Base-by-base conservation (phyloP, 1,140 invertebrate species). In the Drosophila nebulosa region DNA sequence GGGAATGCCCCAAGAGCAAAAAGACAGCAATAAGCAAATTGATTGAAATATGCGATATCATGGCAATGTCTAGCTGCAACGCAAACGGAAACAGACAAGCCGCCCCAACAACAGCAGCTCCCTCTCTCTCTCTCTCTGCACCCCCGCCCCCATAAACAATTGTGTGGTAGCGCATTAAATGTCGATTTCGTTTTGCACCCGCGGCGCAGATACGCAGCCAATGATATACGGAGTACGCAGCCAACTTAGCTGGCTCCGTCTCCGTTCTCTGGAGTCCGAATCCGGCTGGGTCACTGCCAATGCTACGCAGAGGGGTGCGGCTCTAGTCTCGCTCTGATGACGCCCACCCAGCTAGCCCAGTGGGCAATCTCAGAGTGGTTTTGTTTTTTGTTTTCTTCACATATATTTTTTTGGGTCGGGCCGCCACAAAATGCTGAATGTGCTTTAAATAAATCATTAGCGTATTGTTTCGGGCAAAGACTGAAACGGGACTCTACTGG, bases 41-140 rank as follows among this genome's bases (percentile, higher is more conserved):
- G 83, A 88, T 88, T 88, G 83, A 88, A 86, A 88, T 88, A 81
- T 88, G 83, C 83, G 83, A 88, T 88, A 88, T 88, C 83, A 88
- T 83, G 79, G 74, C 39, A 46, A 46, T 46, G 39, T 71, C 22
- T 50, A 75, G 62, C 78, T 75, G 68, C 74, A 76, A 63, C 79
- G 56, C 65, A 77, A 89, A 77, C 83, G 84, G 81, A 86, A 88
- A 83, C 76, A 72, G 56, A 24, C 59, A 18, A 42, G 64, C 64
- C 60, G 64, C 55, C 61, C 56, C n/a, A 50, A 58, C n/a, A 58
- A 35, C 14, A 32, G 9, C 51, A 4, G 50, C 9, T 60, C 55
- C 18, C 53, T 51, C 26, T 27, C 30, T 5, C 16, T n/a, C 39
- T 4, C 30, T 39, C 27, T 12, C 63, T 35, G 14, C 51, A 14